These are phyloP conservation scores for Dendrocincla tyrannina DNA, from an alignment of 2,797 vertebrate species.

Conservation along the genomic window DNA sequence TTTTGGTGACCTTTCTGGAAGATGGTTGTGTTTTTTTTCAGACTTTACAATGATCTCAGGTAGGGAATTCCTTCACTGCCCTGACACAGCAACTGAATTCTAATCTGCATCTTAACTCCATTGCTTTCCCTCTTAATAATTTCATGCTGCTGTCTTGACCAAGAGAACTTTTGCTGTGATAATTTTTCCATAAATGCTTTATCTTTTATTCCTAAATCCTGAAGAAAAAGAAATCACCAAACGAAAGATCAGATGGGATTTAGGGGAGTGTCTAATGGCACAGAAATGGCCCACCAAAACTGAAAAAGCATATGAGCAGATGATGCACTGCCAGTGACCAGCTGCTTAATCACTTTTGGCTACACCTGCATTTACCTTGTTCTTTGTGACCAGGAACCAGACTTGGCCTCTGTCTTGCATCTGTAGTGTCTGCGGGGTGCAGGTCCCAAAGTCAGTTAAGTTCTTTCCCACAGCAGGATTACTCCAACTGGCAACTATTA, in stretches of 20 bases:
- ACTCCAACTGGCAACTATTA: background rate
- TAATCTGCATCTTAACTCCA: background rate
- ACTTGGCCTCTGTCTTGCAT: background rate
- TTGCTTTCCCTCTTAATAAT: background rate
- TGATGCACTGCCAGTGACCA: background rate
- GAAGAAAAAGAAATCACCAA: background rate
- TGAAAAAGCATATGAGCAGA: background rate
- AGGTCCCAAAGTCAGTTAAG: background rate
- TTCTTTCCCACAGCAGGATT: background rate
- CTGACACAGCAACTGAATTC: conserved; percentile 12
- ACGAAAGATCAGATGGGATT: background rate
- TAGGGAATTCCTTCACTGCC: conserved; percentile 6
- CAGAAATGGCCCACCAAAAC: background rate
- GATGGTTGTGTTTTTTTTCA: conserved; percentile 23
- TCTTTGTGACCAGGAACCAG: background rate
- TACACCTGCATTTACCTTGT: background rate
- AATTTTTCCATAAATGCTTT: background rate
- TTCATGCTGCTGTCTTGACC: background rate
- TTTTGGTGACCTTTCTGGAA: conserved; percentile 50
- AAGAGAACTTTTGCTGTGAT: background rate
- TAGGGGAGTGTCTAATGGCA: background rate
- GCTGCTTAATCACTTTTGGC: background rate
- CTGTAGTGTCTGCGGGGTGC: background rate
- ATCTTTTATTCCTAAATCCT: background rate
- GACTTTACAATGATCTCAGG: conserved; percentile 23